Conservation (phyloP, 2,888 invertebrate species). For the Willowsia nigromaculata region DNA sequence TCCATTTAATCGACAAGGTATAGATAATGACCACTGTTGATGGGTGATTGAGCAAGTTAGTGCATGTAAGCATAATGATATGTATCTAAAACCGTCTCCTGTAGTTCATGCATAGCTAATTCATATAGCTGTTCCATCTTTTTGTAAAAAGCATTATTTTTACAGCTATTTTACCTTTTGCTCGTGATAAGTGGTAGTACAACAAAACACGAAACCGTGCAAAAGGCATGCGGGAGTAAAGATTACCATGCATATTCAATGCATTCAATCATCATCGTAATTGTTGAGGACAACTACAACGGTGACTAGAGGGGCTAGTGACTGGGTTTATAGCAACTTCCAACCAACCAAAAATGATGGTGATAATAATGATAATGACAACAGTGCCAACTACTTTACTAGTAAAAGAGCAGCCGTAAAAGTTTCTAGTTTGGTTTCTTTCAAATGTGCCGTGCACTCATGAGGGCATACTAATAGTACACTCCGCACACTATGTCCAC, state of each 20-base stretch:
- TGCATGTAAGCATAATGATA: conserved; percentile 20
- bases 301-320: neutral
- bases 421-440: conserved; percentile 1
- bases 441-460: conserved; percentile 16
- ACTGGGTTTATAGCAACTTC: neutral
- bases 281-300: conserved; percentile 40
- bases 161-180: conserved; percentile 50
- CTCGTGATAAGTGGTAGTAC: conserved; percentile 28
- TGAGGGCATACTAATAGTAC: conserved; percentile 11
- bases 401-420: conserved; percentile 11
- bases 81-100: neutral
- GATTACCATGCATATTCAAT: conserved; percentile 59
- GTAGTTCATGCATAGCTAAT: conserved; percentile 43
- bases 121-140: conserved; percentile 3
- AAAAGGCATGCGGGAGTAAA: conserved; percentile 8
- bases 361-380: conserved; percentile 38
- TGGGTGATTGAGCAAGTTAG: neutral
- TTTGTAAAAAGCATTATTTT: conserved; percentile 35
- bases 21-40: neutral
- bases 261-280: conserved; percentile 58
- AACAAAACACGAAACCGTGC: conserved; percentile 25
- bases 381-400: conserved; percentile 32
- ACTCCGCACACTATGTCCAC: neutral
- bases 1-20: neutral
- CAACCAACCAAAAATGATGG: neutral